phyloP scores from a whole-genome alignment of 2,888 invertebrate genomes.

The Volucella bombylans region DNA sequence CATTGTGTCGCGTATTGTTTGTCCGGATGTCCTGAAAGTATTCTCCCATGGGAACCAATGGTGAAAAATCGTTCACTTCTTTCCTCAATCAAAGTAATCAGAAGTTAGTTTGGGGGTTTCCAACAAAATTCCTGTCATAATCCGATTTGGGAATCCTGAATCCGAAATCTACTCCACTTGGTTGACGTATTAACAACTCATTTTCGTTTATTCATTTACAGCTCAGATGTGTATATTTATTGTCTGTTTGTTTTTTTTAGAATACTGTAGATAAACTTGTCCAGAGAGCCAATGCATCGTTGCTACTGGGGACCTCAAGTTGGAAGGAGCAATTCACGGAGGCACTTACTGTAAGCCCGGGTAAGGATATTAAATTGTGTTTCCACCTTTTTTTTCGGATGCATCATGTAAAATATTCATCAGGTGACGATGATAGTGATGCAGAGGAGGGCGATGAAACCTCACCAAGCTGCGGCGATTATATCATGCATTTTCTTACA shows the following conservation, averaged over 20 bases:
- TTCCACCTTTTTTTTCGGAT: conserved; percentile 11
- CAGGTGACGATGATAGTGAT: conserved; percentile 84
- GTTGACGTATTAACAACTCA: no score
- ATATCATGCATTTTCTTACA: conserved; percentile 97
- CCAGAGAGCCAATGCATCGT: conserved; percentile 97
- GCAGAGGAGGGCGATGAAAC: conserved; percentile 84
- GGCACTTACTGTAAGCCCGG: conserved; percentile 96
- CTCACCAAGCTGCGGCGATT: conserved; percentile 94
- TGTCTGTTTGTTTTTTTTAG: conserved; percentile 83
- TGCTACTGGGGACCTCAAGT: conserved; percentile 96
- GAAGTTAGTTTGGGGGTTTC: conserved; percentile 34
- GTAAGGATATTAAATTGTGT: conserved; percentile 82
- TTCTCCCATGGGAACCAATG: conserved; percentile 12
- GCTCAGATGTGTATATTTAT: no score
- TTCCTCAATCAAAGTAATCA: conserved; percentile 34
- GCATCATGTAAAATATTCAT: conserved; percentile 27
- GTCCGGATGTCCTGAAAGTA: conserved; percentile 1
- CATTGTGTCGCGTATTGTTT: conserved; percentile 15
- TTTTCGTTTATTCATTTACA: no score
- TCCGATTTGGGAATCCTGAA: conserved; percentile 3
- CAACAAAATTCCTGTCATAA: conserved; percentile 38
- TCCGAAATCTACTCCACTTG: no score
- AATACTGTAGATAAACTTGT: conserved; percentile 99
- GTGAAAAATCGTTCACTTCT: conserved; percentile 29
- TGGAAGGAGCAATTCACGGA: conserved; percentile 99